Percentiles rank a stretch among this genome's conserved stretches.
Conservation (phyloP, 2,888 invertebrate genomes). For the Sinohyriopsis cumingii region DNA sequence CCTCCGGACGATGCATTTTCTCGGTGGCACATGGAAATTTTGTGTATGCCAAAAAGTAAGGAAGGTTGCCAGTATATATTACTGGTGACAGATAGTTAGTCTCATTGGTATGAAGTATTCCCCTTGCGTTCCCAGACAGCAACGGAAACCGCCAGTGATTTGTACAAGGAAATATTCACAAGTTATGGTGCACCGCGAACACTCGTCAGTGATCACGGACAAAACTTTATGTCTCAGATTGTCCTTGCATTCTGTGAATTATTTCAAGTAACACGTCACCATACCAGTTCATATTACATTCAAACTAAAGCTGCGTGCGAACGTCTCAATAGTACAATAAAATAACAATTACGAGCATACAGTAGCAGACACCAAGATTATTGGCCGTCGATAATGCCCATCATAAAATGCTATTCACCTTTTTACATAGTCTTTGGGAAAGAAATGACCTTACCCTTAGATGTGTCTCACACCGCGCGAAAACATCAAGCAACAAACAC, state of each 20-base stretch:
- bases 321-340: slow-evolving; percentile 22
- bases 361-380: slow-evolving; percentile 24
- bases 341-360: slow-evolving; percentile 24
- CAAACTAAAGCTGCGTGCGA: slow-evolving; percentile 35
- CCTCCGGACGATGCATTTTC: slow-evolving; percentile 18
- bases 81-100: slow-evolving; percentile 32
- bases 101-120: slow-evolving; percentile 36
- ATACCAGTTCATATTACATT: slow-evolving; percentile 36
- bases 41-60: no score
- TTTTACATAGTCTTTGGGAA: slow-evolving; percentile 19
- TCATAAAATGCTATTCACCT: slow-evolving; percentile 28
- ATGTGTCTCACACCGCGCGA: slow-evolving; percentile 21
- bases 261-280: slow-evolving; percentile 25
- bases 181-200: slow-evolving; percentile 32
- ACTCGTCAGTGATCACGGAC: slow-evolving; percentile 30
- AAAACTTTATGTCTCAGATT: slow-evolving; percentile 36
- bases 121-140: slow-evolving; percentile 31
- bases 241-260: slow-evolving; percentile 33
- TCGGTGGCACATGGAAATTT: slow-evolving; percentile 30
- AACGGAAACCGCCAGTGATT: slow-evolving; percentile 25
- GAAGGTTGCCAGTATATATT: slow-evolving; percentile 26
- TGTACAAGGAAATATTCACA: slow-evolving; percentile 31
- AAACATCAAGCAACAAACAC: background rate
- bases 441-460: slow-evolving; percentile 21
- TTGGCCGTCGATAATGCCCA: slow-evolving; percentile 25